Base-by-base conservation (phyloP, 2,888 invertebrate species). In the Anthophora plumipes region DNA sequence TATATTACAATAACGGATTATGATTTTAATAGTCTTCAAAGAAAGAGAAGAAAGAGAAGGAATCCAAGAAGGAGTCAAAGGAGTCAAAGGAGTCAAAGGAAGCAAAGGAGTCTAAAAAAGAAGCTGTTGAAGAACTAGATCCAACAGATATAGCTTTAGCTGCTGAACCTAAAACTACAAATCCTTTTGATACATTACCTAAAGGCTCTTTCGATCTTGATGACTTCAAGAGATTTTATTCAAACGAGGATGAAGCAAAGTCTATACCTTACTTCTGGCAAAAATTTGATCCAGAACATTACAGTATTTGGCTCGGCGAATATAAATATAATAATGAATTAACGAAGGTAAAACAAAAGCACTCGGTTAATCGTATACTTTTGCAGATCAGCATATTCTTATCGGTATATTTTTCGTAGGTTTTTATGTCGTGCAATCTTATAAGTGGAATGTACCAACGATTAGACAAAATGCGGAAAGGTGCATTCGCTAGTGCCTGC, bases 251-350 rank as follows among this genome's bases (percentile, higher is more conserved):
- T 43, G 98, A 98, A 92, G 94, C 96, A 9, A 97, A 97, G 92
- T 99, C 99, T 75, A 96, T 99, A 92, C 98, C 99, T 0, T 99
- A 98, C 94, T 99, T 99, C 95, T 99, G 98, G 97, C 96, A 98
- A 93, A 98, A 99, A 94, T 99, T 99, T 92, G 99, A 99, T 94
- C 95, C 97, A 9, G 97, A 98, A 93, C 95, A 98, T 94, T 99
- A 98, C 94, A 99, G 99, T 81, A 98, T 99, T 94, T 99, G 99
- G 99, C 96, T 95, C 85, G 97, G 98, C 69, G 98, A 99, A 95
- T 99, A 99, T 95, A 98, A 99, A 94, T 99, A 98, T 94, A 97
- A 97, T 80, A 95, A 98, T 79, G 99, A 99, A 93, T 95, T 99
- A 31, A 95, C 96, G 85, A 97, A 98, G 94, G 93, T 92, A 89